phyloP scores from a whole-genome alignment of 2,888 invertebrate species.

The Leptarthrus brevirostris region DNA sequence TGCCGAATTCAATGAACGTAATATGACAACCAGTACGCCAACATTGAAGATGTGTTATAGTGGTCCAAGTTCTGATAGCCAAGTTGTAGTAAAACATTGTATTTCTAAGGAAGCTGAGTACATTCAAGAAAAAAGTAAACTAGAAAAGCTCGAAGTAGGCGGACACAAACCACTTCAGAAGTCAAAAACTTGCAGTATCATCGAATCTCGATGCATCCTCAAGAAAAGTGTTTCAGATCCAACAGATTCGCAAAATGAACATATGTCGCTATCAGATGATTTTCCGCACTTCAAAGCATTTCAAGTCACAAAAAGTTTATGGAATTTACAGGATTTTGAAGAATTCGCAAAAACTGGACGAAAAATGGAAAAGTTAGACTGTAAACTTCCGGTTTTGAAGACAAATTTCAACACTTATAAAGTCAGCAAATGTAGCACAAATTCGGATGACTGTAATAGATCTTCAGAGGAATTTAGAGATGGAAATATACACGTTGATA shows the following conservation, averaged over 20 bases:
- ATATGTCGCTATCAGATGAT: conserved; percentile 37
- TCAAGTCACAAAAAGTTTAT: conserved; percentile 71
- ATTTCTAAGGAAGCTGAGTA: no score
- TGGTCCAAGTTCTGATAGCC: conserved; percentile 7
- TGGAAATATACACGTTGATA: not conserved
- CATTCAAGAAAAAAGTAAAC: no score
- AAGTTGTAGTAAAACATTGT: not conserved
- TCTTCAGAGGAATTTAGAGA: not conserved
- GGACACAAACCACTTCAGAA: conserved; percentile 69
- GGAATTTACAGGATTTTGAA: conserved; percentile 72
- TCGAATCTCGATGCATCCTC: conserved; percentile 76
- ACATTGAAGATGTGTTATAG: not conserved
- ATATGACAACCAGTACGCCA: conserved; percentile 12
- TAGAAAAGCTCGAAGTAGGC: not conserved
- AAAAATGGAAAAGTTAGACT: conserved; percentile 63
- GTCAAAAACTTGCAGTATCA: conserved; percentile 78
- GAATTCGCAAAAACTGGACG: conserved; percentile 69
- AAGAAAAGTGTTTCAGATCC: conserved; percentile 70
- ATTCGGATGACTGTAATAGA: conserved; percentile 60
- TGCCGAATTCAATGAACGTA: conserved; percentile 64
- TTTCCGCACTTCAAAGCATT: conserved; percentile 57
- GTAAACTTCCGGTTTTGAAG: conserved; percentile 68
- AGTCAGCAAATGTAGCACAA: conserved; percentile 58
- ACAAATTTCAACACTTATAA: conserved; percentile 65
- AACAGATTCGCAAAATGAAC: conserved; percentile 46